phyloP scores from a whole-genome alignment of 1,140 invertebrate genomes.

The Pseudachorutes palmiensis region DNA sequence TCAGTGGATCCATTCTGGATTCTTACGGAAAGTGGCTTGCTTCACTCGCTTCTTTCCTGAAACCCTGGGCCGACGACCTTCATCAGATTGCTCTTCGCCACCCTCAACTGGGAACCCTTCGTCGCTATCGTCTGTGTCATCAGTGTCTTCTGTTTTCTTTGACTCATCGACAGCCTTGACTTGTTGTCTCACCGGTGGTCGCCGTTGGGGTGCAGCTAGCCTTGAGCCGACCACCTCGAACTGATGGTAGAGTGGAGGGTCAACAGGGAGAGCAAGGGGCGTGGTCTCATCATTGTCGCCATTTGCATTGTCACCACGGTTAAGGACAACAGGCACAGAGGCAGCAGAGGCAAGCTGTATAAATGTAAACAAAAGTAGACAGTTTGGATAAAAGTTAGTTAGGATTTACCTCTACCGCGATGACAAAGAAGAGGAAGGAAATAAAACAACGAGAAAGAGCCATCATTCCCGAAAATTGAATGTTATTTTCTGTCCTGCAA shows the following conservation, averaged over 20 bases:
- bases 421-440: no score
- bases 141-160: not conserved
- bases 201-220: not conserved
- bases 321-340: not conserved
- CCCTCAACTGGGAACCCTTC: not conserved
- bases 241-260: not conserved
- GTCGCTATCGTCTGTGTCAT: not conserved
- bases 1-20: no score
- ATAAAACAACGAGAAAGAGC: no score
- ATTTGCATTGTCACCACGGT: constrained; percentile 7
- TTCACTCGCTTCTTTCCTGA: not conserved
- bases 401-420: no score
- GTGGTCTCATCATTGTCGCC: constrained; percentile 6
- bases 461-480: no score
- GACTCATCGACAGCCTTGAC: not conserved
- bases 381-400: no score
- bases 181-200: not conserved
- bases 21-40: not conserved
- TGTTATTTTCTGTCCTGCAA: no score
- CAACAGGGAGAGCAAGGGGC: not conserved
- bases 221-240: not conserved
- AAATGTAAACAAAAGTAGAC: no score
- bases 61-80: not conserved
- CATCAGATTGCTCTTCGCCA: not conserved
- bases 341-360: no score